Conservation (phyloP, 2,888 invertebrate genomes). For the Macrosiphum euphorbiae region DNA sequence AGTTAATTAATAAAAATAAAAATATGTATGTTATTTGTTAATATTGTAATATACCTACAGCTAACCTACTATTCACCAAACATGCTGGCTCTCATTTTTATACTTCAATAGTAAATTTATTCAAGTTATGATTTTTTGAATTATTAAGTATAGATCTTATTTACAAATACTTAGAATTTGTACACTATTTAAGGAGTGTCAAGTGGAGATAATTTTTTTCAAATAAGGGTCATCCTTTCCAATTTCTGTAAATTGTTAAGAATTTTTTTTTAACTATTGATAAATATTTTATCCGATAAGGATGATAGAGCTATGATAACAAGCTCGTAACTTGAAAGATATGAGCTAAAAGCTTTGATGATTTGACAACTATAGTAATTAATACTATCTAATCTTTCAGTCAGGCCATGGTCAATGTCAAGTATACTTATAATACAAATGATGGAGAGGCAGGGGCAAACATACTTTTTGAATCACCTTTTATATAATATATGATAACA, state of each 20-base stretch:
- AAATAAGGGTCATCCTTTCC: neutral
- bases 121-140: neutral
- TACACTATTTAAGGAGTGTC: neutral
- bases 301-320: neutral
- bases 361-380: too few relatives aligned
- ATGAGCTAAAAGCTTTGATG: too few relatives aligned
- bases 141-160: neutral
- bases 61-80: neutral
- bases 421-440: too few relatives aligned
- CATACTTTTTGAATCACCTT: too few relatives aligned
- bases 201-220: neutral
- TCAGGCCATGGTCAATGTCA: too few relatives aligned
- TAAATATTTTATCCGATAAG: neutral
- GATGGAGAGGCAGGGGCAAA: too few relatives aligned
- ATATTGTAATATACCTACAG: neutral
- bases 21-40: neutral
- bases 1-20: too few relatives aligned
- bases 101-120: neutral
- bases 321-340: too few relatives aligned
- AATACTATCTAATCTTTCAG: too few relatives aligned
- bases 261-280: too few relatives aligned
- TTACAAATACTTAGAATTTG: neutral
- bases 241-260: neutral
- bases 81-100: neutral
- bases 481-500: too few relatives aligned